phyloP scores from a whole-genome alignment of 2,113 vertebrate species.

The Corvus moneduloides region DNA sequence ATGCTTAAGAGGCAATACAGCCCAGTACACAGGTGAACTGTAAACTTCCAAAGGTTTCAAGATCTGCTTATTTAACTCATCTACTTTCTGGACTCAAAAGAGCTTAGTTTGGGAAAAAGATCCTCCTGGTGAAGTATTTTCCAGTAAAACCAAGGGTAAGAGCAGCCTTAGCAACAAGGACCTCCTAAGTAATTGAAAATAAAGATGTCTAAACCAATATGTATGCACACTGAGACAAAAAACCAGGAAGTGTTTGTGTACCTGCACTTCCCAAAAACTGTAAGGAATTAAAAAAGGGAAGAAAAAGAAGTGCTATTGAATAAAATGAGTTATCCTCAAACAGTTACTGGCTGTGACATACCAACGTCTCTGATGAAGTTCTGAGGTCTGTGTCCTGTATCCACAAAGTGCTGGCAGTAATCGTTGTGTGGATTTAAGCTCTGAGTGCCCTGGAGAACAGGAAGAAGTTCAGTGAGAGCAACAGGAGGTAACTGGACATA shows the following conservation, averaged over 20 bases:
- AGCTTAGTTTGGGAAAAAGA: neutral
- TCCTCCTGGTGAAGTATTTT: neutral
- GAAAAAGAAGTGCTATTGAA: neutral
- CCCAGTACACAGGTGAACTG: neutral
- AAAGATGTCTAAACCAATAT: neutral
- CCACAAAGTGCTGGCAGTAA: constrained; percentile 99
- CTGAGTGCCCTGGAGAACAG: constrained; percentile 87
- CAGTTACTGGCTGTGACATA: constrained; percentile 65
- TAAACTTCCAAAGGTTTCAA: neutral
- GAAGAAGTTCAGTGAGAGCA: neutral
- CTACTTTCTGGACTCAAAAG: neutral
- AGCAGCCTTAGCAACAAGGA: neutral
- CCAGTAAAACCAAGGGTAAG: neutral
- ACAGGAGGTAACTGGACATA: neutral
- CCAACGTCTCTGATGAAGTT: constrained; percentile 99
- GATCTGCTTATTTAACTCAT: neutral
- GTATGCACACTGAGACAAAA: neutral
- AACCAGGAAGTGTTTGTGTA: neutral
- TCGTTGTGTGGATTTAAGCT: constrained; percentile 98
- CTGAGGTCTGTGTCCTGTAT: constrained; percentile 95
- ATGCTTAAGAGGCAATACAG: neutral
- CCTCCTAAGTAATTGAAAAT: neutral
- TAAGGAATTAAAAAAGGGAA: neutral
- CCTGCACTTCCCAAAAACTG: neutral
- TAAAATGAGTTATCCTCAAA: neutral